These are phyloP conservation scores for Vicugna pacos DNA, from an alignment of 2,113 vertebrate species.

Conservation along the genomic window DNA sequence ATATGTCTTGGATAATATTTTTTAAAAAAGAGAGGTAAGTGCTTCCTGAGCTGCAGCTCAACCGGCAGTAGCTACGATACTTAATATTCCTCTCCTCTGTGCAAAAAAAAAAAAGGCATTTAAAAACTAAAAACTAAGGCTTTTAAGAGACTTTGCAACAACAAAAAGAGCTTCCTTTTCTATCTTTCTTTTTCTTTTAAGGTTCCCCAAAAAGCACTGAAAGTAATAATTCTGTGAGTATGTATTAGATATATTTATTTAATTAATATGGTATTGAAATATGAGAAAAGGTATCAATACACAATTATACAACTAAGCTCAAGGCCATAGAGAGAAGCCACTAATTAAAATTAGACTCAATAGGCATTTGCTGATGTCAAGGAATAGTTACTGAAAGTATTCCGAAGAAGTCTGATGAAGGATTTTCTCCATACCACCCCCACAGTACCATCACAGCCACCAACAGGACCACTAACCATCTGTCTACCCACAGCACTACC, in stretches of 20 bases:
- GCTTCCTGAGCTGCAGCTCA: background rate
- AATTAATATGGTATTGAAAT: constrained; percentile 1
- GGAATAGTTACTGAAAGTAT: background rate
- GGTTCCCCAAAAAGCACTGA: background rate
- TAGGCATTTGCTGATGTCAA: constrained; percentile 13
- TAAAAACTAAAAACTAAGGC: background rate
- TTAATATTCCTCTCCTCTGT: background rate
- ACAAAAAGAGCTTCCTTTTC: background rate
- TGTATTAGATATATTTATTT: background rate
- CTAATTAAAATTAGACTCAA: constrained; percentile 19
- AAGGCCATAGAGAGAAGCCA: background rate
- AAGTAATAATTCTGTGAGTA: background rate
- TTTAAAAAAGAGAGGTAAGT: background rate
- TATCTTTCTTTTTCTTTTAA: background rate
- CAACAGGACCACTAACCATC: constrained; percentile 52
- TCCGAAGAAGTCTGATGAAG: constrained; percentile 10
- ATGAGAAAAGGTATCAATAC: background rate
- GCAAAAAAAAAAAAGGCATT: no score
- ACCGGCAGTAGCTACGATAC: background rate
- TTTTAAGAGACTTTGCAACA: background rate
- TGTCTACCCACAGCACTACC: constrained; percentile 68
- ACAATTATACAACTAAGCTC: background rate
- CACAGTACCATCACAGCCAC: background rate
- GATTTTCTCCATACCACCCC: background rate
- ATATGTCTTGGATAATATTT: constrained; percentile 36